Conservation (phyloP, 2,888 invertebrate species). For the Xylota segnis region DNA sequence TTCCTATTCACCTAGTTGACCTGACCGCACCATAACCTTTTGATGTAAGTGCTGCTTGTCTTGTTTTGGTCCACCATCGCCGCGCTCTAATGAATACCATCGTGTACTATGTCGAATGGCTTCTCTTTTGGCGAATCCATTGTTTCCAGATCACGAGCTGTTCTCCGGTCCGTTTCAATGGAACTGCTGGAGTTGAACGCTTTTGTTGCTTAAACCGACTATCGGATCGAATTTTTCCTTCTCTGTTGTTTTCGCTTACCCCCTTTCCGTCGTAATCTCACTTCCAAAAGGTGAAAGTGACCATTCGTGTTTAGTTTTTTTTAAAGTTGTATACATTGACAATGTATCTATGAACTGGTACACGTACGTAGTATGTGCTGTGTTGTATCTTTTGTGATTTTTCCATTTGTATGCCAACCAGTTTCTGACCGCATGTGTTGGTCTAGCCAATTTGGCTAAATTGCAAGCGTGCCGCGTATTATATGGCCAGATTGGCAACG, state of each 20-base stretch:
- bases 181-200: constrained; percentile 1
- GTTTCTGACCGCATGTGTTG: constrained; percentile 34
- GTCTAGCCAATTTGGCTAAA: constrained; percentile 66
- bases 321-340: background rate
- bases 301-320: constrained; percentile 28
- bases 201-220: background rate
- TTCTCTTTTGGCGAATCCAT: constrained; percentile 8
- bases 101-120: background rate
- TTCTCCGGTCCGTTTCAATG: constrained; percentile 18
- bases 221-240: constrained; percentile 17
- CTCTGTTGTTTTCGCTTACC: background rate
- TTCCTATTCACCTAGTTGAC: constrained; percentile 19
- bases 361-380: background rate
- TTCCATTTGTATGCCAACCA: constrained; percentile 51
- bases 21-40: constrained; percentile 34
- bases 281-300: constrained; percentile 65
- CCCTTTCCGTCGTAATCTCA: background rate
- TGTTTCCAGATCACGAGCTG: constrained; percentile 22
- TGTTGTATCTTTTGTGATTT: background rate
- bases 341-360: constrained; percentile 14
- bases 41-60: constrained; percentile 15
- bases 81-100: constrained; percentile 18
- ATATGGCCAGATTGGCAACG: constrained; percentile 48
- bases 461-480: constrained; percentile 55
- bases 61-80: background rate